Conservation (phyloP, 1,140 invertebrate genomes). For the Caenorhabditis elegans region DNA sequence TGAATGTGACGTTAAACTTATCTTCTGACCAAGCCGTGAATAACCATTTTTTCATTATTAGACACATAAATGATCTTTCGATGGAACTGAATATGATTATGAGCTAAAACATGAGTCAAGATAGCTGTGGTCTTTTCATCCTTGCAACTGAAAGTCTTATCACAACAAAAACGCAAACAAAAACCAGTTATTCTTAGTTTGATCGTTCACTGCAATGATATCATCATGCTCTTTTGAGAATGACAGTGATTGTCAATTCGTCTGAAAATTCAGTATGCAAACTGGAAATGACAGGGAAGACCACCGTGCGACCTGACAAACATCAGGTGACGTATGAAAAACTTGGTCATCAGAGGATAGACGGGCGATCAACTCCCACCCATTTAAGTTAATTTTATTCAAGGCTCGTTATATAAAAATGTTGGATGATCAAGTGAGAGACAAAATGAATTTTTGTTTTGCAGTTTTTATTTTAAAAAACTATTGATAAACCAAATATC, state of each 20-base stretch:
- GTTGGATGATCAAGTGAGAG: not conserved
- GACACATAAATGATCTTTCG: no score
- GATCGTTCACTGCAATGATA: slow-evolving; percentile 4
- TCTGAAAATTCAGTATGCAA: not conserved
- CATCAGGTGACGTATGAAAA: slow-evolving; percentile 14
- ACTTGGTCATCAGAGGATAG: not conserved
- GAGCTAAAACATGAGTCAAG: no score
- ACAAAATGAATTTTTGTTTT: no score
- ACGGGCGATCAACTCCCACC: not conserved
- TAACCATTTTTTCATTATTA: no score
- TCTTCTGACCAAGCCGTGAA: no score
- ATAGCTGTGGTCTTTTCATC: no score
- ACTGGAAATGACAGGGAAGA: slow-evolving; percentile 1
- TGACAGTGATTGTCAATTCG: not conserved
- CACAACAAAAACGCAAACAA: not conserved
- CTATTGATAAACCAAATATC: no score
- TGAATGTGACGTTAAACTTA: no score
- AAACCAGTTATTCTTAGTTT: not conserved
- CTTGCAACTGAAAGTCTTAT: not conserved
- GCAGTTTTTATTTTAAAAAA: no score
- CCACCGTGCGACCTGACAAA: slow-evolving; percentile 19
- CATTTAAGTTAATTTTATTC: not conserved
- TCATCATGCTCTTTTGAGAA: not conserved
- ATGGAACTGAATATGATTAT: no score
- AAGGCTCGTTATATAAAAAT: not conserved